Percentiles rank a stretch among this genome's conserved stretches.
Conservation (phyloP, 2,888 invertebrate species). For the Synanthedon andrenaeformis region DNA sequence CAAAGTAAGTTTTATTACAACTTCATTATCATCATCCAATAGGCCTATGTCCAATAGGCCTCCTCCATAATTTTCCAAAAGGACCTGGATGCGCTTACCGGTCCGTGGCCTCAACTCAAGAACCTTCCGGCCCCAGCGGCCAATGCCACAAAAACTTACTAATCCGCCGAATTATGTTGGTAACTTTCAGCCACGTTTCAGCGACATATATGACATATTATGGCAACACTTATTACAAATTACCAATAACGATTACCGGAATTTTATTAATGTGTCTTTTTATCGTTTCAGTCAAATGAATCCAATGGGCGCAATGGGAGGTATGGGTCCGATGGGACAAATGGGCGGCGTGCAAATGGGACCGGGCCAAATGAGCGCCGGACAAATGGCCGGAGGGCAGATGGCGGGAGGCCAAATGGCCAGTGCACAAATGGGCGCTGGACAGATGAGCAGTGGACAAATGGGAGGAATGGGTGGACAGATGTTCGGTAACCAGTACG, state of each 20-base stretch:
- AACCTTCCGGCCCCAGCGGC: no score
- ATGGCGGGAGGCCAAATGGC: conserved; percentile 48
- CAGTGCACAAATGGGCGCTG: conserved; percentile 43
- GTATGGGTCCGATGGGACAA: conserved; percentile 56
- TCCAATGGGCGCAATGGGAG: conserved; percentile 54
- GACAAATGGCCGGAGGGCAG: conserved; percentile 31
- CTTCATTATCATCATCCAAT: no score
- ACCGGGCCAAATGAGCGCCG: conserved; percentile 16
- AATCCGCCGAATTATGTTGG: no score
- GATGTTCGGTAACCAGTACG: conserved; percentile 73
- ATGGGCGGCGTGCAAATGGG: conserved; percentile 42
- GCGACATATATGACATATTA: no score
- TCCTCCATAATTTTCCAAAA: no score
- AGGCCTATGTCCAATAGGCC: no score
- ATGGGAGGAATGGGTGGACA: conserved; percentile 63
- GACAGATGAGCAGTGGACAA: conserved; percentile 47
- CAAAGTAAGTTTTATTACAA: conserved; percentile 32
- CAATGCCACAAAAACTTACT: no score
- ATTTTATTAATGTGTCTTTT: background rate
- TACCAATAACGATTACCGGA: background rate
- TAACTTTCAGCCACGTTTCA: no score
- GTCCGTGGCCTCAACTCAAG: no score
- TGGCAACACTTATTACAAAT: no score
- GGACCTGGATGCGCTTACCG: no score
- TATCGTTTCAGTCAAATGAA: conserved; percentile 52